Percentiles rank a stretch among this genome's conserved stretches.
Evolutionary conservation across 2,113 vertebrate genomes (phyloP).

Genomic region (Takifugu bimaculatus): DNA sequence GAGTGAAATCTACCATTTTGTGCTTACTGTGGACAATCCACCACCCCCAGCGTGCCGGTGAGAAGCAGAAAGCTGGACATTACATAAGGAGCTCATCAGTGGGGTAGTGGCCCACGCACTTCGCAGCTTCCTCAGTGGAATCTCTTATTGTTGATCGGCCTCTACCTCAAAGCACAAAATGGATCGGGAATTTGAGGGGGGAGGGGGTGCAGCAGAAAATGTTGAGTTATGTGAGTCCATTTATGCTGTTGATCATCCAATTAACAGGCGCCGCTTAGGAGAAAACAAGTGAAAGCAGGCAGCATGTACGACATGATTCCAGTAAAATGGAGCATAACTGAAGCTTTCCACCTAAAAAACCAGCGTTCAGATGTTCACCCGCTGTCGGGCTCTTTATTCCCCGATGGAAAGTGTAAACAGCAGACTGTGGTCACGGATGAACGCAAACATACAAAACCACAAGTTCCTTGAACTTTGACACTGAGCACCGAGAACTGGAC

Average conservation of each 20-base stretch:
- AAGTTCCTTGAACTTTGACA: slow-evolving; percentile 43
- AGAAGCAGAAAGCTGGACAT: slow-evolving; percentile 55
- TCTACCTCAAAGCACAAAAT: slow-evolving; percentile 65
- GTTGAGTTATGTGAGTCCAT: slow-evolving; percentile 9
- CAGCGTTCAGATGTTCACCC: neutral
- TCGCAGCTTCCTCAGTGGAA: slow-evolving; percentile 60
- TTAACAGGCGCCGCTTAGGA: slow-evolving; percentile 17
- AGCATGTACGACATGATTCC: neutral
- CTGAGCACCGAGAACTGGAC: no score
- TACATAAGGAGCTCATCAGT: slow-evolving; percentile 73
- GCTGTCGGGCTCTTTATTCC: slow-evolving; percentile 1
- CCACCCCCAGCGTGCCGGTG: slow-evolving; percentile 26
- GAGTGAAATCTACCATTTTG: slow-evolving; percentile 18
- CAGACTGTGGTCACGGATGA: slow-evolving; percentile 9
- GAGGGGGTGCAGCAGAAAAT: slow-evolving; percentile 7
- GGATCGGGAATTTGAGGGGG: slow-evolving; percentile 54
- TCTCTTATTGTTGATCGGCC: slow-evolving; percentile 50
- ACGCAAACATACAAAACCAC: slow-evolving; percentile 22
- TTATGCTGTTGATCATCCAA: slow-evolving; percentile 40
- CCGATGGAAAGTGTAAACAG: slow-evolving; percentile 2
- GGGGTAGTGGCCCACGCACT: slow-evolving; percentile 70
- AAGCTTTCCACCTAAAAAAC: slow-evolving; percentile 10
- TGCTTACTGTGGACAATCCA: slow-evolving; percentile 35
- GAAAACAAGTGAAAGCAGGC: slow-evolving; percentile 21
- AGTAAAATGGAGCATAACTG: slow-evolving; percentile 4